Percentiles rank a stretch among this genome's conserved stretches.
Conservation (phyloP, 2,113 vertebrate species). For the Lathamus discolor region DNA sequence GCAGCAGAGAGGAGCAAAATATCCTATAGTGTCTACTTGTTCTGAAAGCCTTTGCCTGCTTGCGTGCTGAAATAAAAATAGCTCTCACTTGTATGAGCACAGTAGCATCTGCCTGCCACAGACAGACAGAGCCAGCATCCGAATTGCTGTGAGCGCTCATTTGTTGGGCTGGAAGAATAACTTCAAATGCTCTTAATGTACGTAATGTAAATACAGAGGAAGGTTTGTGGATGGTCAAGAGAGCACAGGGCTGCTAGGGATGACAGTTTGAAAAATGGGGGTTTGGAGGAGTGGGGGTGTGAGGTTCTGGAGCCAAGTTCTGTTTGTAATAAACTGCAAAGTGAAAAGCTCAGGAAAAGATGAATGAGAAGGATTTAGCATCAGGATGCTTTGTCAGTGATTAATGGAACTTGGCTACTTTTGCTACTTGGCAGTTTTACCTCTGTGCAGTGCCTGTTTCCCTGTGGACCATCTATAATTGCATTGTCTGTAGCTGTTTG, state of each 20-base stretch:
- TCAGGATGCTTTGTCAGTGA: slow-evolving; percentile 27
- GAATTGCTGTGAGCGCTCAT: neutral
- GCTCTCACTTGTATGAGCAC: neutral
- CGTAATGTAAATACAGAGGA: neutral
- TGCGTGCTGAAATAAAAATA: neutral
- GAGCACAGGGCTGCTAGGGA: neutral
- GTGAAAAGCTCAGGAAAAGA: neutral
- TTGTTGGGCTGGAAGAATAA: neutral
- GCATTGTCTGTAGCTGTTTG: neutral
- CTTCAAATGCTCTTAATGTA: neutral
- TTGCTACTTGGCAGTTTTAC: slow-evolving; percentile 22
- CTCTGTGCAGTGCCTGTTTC: rapidly evolving
- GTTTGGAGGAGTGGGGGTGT: neutral
- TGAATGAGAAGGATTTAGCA: slow-evolving; percentile 12
- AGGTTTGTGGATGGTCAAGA: neutral
- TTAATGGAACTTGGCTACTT: slow-evolving; percentile 34
- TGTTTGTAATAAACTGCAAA: slow-evolving; percentile 35
- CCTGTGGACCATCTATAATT: neutral
- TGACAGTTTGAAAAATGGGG: slow-evolving; percentile 13
- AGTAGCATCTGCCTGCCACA: neutral
- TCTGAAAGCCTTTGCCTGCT: neutral
- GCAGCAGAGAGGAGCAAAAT: neutral
- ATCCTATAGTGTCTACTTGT: neutral
- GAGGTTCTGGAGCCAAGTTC: slow-evolving; percentile 10
- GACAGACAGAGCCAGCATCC: neutral